Evolutionary conservation across 1,140 invertebrate genomes (phyloP).

Genomic region (Aphaenogaster ashmeadi): DNA sequence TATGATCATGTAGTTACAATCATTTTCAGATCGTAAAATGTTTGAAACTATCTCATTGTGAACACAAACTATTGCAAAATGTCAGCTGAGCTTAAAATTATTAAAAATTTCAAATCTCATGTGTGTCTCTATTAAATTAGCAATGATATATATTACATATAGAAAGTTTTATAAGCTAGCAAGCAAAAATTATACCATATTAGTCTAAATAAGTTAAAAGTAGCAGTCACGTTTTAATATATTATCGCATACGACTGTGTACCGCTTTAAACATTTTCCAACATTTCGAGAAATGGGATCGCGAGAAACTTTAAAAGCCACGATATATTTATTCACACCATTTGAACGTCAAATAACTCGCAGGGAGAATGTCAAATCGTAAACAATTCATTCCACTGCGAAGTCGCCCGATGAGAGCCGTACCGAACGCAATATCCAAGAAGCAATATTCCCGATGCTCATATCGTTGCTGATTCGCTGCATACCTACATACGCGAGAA

Average conservation of each 20-base stretch:
- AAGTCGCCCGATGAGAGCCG: constrained; percentile 5
- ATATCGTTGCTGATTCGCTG: constrained; percentile 43
- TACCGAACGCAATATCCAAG: constrained; percentile 25
- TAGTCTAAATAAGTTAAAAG: neutral
- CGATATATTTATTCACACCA: neutral
- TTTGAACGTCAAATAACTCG: constrained; percentile 34
- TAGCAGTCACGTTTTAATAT: neutral
- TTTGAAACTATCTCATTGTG: neutral
- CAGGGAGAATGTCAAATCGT: neutral
- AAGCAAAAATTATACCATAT: neutral
- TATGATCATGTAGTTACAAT: no score
- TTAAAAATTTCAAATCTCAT: neutral
- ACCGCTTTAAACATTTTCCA: neutral
- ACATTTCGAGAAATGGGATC: neutral
- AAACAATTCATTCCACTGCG: constrained; percentile 23
- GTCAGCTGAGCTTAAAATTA: neutral
- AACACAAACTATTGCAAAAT: neutral
- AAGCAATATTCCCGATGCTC: constrained; percentile 48
- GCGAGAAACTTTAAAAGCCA: neutral
- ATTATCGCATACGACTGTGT: neutral
- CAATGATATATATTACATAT: neutral
- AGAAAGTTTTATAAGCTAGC: neutral
- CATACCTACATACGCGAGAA: constrained; percentile 37
- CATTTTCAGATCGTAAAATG: neutral
- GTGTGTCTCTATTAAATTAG: neutral